Base-by-base conservation (phyloP, 2,888 invertebrate species). In the Microctonus brassicae region DNA sequence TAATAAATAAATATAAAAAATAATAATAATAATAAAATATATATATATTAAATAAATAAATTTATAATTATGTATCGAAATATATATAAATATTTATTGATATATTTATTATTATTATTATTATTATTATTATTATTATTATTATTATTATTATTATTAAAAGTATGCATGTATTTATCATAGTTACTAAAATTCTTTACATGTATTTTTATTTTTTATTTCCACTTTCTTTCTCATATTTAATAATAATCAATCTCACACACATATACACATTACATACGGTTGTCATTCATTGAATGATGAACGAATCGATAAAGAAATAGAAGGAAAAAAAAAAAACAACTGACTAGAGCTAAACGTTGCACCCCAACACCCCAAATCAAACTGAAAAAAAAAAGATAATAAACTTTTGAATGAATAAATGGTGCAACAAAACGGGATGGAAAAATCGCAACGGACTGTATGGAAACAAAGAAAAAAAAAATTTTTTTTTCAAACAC, bases 261-360 rank as follows among this genome's bases (percentile, higher is more conserved):
- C n/a, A 47, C 47, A 20, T 1, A 47, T 17, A 17, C 17, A 47
- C 9, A n/a, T 20, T 47, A 47, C 7, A 20, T 57, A 58, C n/a
- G 20, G 67, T 58, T 39, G 42, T 42, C 42, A 11, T 29, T 58
- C 67, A 67, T 66, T 66, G 5, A 33, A 58, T 67, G 67, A 58
- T 58, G 33, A 58, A 58, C 42, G 42, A 58, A 20, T 29, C 57
- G 39, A 29, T 55, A 9, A 17, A 5, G 11, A 20, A 55, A 7
- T 3, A 24, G 13, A 13, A 13, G 24, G 26, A 13, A 24, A 47
- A 29, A n/a, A 55, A 13, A 24, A 47, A 29, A n/a, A n/a, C n/a
- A n/a, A n/a, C n/a, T n/a, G n/a, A 5, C 29, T 3, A 7, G 29
- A 29, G 29, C 7, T 29, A 3, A 29, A 29, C 29, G 29, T 29